Base-by-base conservation (phyloP, 2,888 invertebrate species). In the Atrina japonica region DNA sequence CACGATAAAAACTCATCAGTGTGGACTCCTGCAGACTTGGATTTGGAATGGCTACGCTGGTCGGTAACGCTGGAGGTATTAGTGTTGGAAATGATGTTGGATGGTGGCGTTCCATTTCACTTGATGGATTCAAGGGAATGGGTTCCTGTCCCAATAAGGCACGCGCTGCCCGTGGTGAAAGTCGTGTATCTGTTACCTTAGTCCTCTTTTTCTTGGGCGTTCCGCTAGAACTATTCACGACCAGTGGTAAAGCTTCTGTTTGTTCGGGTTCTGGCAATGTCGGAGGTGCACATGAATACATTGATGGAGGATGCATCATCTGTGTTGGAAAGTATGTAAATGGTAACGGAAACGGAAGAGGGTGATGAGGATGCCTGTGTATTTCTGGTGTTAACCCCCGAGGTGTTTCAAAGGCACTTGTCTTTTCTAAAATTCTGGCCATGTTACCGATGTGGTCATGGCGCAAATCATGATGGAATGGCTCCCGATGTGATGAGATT, bases 41-140 rank as follows among this genome's bases (percentile, higher is more conserved):
- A 92, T 98, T 98, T 73, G 97, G 96, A 91, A 98, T 97, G 90
- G 98, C 97, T 89, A 98, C 97, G 76, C 97, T 96, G 73, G 97
- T 98, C 7, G 97, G 97, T 90, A 97, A 93, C 87, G 96, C 95
- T 81, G 95, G 95, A 82, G 95, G 95, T 92, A 97, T 93, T 92
- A 96, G 95, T 69, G 96, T 95, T 64, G 95, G 95, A 84, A 93
- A 94, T 45, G 70, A 72, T 16, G 75, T 50, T n/a, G 75, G 66
- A 18, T 66, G 68, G 23, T 67, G 66, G 25, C 67, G 61, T 25
- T 83, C 83, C 21, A 78, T 77, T 50, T 86, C 83, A 18, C 71
- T 66, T 5, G 73, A 64, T n/a, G 77, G 53, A 25, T 78, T 72
- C 60, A 83, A 70, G 29, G 80, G 71, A 25, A 82, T 79, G 59